These are phyloP conservation scores for Notolepis coatsorum DNA, from an alignment of 2,797 vertebrate genomes.

Conservation along the genomic window DNA sequence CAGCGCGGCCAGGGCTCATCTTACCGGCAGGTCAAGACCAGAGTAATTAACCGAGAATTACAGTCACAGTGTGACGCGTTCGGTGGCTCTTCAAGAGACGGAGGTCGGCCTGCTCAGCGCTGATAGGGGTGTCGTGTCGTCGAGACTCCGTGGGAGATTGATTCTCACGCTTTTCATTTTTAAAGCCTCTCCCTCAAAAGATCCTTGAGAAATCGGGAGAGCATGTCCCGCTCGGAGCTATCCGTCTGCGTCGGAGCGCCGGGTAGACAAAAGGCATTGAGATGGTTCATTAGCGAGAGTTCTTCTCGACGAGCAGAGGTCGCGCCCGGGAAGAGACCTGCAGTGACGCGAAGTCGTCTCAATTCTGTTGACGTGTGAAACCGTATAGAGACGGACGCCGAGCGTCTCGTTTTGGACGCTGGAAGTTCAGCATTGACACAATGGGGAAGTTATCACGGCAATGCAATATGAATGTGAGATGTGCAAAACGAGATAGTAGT, in stretches of 20 bases:
- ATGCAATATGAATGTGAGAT: too few relatives aligned
- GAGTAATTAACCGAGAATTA: slow-evolving; percentile 77
- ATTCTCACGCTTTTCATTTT: slow-evolving; percentile 22
- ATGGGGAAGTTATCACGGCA: too few relatives aligned
- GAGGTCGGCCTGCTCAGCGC: slow-evolving; percentile 34
- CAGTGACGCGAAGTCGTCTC: too few relatives aligned
- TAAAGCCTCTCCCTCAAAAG: slow-evolving; percentile 15
- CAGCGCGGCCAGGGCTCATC: slow-evolving; percentile 56
- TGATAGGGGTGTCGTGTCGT: slow-evolving; percentile 43
- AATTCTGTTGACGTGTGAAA: too few relatives aligned
- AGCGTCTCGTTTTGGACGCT: too few relatives aligned
- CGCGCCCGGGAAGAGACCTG: too few relatives aligned
- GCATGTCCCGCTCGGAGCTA: slow-evolving; percentile 4
- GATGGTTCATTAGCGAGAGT: neutral
- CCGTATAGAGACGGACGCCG: too few relatives aligned
- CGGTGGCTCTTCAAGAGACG: slow-evolving; percentile 43
- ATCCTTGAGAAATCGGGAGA: slow-evolving; percentile 17
- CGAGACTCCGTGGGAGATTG: slow-evolving; percentile 34
- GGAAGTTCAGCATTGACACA: too few relatives aligned
- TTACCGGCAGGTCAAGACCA: slow-evolving; percentile 76
- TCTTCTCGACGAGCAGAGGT: neutral
- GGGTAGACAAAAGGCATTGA: slow-evolving; percentile 10
- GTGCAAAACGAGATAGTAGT: too few relatives aligned
- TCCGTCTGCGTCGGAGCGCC: neutral
- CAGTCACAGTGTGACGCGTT: slow-evolving; percentile 41